Percentiles rank a stretch among this genome's conserved stretches.
phyloP scores from a whole-genome alignment of 2,113 vertebrate genomes.

The Rhynchomys soricoides region DNA sequence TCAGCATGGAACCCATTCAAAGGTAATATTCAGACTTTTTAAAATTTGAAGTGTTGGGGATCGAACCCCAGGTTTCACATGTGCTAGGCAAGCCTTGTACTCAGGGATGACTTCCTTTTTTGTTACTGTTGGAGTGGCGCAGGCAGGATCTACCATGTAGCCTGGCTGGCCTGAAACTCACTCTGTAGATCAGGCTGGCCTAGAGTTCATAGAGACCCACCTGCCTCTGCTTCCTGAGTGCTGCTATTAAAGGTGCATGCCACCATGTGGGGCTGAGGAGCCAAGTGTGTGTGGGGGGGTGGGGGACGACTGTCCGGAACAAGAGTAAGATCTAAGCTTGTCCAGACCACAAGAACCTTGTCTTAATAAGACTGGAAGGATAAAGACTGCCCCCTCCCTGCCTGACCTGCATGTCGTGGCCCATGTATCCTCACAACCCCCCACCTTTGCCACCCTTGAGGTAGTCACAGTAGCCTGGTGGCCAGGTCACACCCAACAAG shows the following conservation, averaged over 20 bases:
- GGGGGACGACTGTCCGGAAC: no score
- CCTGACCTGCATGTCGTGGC: no score
- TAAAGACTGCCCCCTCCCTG: no score
- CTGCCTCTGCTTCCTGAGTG: not conserved
- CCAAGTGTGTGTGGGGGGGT: no score
- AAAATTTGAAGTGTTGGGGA: not conserved
- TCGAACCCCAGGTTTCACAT: not conserved
- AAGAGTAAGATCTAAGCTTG: no score
- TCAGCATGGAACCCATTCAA: not conserved
- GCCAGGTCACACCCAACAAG: no score
- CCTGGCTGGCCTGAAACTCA: not conserved
- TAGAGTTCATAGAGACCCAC: not conserved
- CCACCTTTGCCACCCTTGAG: no score
- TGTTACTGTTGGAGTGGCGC: accelerated
- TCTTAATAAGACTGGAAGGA: no score
- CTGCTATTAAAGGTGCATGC: not conserved
- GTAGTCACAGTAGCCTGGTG: no score
- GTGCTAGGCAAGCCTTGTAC: not conserved
- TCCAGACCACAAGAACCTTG: no score
- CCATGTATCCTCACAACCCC: no score
- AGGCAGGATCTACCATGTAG: not conserved
- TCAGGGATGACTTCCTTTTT: not conserved
- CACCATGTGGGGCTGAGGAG: not conserved
- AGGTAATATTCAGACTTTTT: not conserved
- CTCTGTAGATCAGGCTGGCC: not conserved